Evolutionary conservation across 1,140 invertebrate genomes (phyloP), one percentile per base, ranked within the genome.

Genomic region (Chymomyza costata): DNA sequence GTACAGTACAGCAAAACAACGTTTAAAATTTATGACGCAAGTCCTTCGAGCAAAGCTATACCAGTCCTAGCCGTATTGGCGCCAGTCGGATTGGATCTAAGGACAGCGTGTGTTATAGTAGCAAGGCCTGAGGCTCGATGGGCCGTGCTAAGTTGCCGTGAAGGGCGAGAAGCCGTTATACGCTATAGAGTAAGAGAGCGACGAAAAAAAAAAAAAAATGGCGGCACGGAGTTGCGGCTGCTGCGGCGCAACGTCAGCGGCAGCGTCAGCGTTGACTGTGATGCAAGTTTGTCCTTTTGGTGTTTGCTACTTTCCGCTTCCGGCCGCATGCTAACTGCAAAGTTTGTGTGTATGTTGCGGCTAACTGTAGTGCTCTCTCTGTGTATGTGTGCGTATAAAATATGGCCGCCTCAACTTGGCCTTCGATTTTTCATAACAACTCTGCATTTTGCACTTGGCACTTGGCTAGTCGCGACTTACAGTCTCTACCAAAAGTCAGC

Each of bases 21-120:
- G 57, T 78, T 47, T 66, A 66, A 66, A 76, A 78, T 76, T 76
- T 63, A 76, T 76, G 48, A n/a, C n/a, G 71, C 53, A 31, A 74
- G 50, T 78, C 54, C 55, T 67, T 60, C 31, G 43, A 30, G 31
- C 18, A 19, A 17, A 58, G 48, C 16, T 67, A 44, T n/a, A n/a
- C n/a, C 45, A 46, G 65, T 65, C 59, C 34, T 32, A 49, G 18
- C 55, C 34, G 11, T 32, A 46, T 55, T 60, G 58, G 58, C 58
- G 58, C 46, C 37, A 30, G 43, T 6, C 2, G 10, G 37, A 44
- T 19, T 10, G n/a, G n/a, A n/a, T n/a, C n/a, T n/a, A n/a, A n/a
- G n/a, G n/a, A n/a, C n/a, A n/a, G n/a, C n/a, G n/a, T n/a, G n/a
- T 25, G 3, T 25, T 25, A 3, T 25, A 8, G 21, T 25, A 3